Percentiles rank a stretch among this genome's conserved stretches.
Evolutionary conservation across 2,888 invertebrate genomes (phyloP).

Genomic region (Drosophila meridiana): DNA sequence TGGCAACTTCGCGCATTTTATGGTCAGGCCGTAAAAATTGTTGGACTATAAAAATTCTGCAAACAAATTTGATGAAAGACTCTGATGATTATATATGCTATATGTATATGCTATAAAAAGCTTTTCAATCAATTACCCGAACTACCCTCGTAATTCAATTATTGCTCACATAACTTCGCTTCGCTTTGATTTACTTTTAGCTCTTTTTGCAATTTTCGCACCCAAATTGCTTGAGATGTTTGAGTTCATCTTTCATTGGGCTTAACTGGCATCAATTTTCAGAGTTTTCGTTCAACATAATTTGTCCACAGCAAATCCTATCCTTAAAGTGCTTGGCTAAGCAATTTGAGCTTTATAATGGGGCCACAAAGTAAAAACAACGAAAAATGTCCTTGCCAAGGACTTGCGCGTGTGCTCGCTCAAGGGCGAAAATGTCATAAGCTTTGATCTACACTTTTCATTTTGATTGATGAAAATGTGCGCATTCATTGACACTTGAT

Average conservation of each 20-base stretch:
- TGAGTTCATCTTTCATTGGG: slow-evolving; percentile 34
- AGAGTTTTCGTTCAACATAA: slow-evolving; percentile 30
- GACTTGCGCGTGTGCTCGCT: slow-evolving; percentile 20
- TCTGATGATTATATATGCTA: not conserved
- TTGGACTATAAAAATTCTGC: not conserved
- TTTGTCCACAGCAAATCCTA: slow-evolving; percentile 30
- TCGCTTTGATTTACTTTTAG: slow-evolving; percentile 2
- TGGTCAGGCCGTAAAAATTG: not conserved
- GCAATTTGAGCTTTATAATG: slow-evolving; percentile 39
- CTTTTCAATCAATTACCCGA: not conserved
- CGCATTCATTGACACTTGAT: slow-evolving; percentile 53
- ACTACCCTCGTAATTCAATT: slow-evolving; percentile 1
- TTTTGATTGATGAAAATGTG: slow-evolving; percentile 68
- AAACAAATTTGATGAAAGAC: no score
- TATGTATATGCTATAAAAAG: not conserved
- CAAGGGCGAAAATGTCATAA: slow-evolving; percentile 29
- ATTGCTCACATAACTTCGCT: not conserved
- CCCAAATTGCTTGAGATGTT: not conserved
- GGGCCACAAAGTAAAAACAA: not conserved
- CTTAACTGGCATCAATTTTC: slow-evolving; percentile 53
- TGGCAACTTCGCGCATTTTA: not conserved
- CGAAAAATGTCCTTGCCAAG: not conserved
- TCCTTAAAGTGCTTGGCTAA: slow-evolving; percentile 37
- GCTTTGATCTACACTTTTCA: slow-evolving; percentile 48
- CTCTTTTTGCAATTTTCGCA: not conserved